phyloP scores from a whole-genome alignment of 2,113 vertebrate genomes.

The Cyanoderma ruficeps region DNA sequence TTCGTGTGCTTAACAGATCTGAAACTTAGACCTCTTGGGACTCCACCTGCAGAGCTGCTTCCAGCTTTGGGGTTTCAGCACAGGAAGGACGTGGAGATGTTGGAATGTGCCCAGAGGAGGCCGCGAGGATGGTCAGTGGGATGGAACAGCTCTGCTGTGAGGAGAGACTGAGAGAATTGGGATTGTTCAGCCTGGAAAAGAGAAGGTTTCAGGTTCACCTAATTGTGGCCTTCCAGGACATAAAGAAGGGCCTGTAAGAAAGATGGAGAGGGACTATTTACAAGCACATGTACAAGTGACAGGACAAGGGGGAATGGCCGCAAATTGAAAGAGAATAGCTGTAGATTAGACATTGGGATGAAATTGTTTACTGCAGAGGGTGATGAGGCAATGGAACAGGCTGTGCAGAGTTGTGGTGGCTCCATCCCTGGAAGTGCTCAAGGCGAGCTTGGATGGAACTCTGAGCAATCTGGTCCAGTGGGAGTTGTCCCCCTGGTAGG shows the following conservation, averaged over 20 bases:
- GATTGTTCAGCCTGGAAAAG: background rate
- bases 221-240: rapidly evolving
- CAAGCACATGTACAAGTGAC: background rate
- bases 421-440: background rate
- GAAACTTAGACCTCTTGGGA: background rate
- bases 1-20: background rate
- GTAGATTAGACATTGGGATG: background rate
- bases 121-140: background rate
- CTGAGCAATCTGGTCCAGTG: background rate
- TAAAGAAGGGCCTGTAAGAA: background rate
- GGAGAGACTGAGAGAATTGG: background rate
- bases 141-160: background rate
- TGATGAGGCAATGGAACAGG: background rate
- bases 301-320: background rate
- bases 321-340: background rate
- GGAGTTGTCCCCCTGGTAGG: no score
- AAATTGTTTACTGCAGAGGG: background rate
- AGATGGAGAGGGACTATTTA: background rate
- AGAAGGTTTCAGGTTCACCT: background rate
- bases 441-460: background rate
- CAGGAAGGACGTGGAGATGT: rapidly evolving
- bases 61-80: background rate
- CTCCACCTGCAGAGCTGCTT: background rate
- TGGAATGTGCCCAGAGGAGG: background rate
- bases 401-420: background rate